Base-by-base conservation (phyloP, 2,888 invertebrate species). In the Brenthis daphne region DNA sequence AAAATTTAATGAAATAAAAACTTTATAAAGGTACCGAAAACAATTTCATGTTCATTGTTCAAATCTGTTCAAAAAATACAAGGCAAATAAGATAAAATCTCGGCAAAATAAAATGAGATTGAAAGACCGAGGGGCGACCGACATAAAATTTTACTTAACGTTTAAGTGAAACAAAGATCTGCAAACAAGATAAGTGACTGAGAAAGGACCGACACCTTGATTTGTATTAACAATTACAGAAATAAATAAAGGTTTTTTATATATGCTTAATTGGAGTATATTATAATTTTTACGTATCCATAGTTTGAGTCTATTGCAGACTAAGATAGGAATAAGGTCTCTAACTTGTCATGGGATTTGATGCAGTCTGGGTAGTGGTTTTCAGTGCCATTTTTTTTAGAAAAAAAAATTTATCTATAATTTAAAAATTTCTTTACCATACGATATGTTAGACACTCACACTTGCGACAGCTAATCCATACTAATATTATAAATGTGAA, bases 161-260 rank as follows among this genome's bases (percentile, higher is more conserved):
- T 37, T 64, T 56, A 68, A 68, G 58, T 68, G 68, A 65, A 65
- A 68, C 55, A 64, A 68, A 65, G 65, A 68, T 65, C 58, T 64
- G 43, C 68, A 55, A 65, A 65, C 60, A 6, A 68, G 68, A 68
- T 68, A 65, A 65, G 55, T 51, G 50, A 58, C 37, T 60, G 60
- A 50, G 37, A 11, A 54, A 58, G 16, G 47, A 3, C 51, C 12
- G 58, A 51, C 57, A 51, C 54, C 65, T 54, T 55, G 48, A n/a
- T 29, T 51, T 51, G 43, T 48, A 37, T 33, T 29, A 24, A 43
- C 57, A 55, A 58, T 61, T 37, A 33, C 48, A n/a, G 16, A 14
- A 13, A 57, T 11, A 20, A 20, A 16, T 54, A 4, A 12, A 11
- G 20, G 11, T 43, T 8, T 2, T 37, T 8, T 2, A 11, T 11